Base-by-base conservation (phyloP, 2,113 vertebrate species). In the Lucifuga dentata region DNA sequence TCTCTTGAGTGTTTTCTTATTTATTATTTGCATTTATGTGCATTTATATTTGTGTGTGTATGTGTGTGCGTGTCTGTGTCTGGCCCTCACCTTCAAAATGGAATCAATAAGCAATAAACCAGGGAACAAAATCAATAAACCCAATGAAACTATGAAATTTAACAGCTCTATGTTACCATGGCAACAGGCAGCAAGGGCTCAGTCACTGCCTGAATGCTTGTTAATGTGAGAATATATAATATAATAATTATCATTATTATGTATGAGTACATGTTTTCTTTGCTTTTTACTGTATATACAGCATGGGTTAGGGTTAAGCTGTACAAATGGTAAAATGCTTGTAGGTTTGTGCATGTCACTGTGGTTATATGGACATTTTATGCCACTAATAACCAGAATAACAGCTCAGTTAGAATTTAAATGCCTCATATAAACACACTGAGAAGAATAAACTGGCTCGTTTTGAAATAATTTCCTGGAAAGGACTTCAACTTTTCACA, bases 71-170 rank as follows among this genome's bases (percentile, higher is more conserved):
- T 20, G 16, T 45, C 35, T 38, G 50, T 45, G 57, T 68, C 9
- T 61, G 43, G 40, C 15, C 7, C 0, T 57, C 41, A 55, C 63
- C 33, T 74, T 81, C n/a, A 45, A 24, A 68, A 19, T 20, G 2
- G 45, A 55, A 83, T 86, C 81, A 69, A 85, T 86, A 81, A 60
- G 20, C 29, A 80, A 82, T 20, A 69, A 73, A 64, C 62, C 35
- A 40, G 8, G n/a, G 32, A 46, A 57, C 23, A 8, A 17, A 56
- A 76, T 79, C 57, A 67, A 81, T 86, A 65, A 63, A 44, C 40
- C 53, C 2, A 8, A 55, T 32, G 24, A 63, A 23, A 69, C 52
- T 26, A 53, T 23, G 41, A 49, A 39, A 32, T 51, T 33, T 38
- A 9, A 50, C 20, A 20, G 65, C 39, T 35, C 58, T 4, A n/a